Conservation (phyloP, 2,888 invertebrate genomes). For the Elegia similella region DNA sequence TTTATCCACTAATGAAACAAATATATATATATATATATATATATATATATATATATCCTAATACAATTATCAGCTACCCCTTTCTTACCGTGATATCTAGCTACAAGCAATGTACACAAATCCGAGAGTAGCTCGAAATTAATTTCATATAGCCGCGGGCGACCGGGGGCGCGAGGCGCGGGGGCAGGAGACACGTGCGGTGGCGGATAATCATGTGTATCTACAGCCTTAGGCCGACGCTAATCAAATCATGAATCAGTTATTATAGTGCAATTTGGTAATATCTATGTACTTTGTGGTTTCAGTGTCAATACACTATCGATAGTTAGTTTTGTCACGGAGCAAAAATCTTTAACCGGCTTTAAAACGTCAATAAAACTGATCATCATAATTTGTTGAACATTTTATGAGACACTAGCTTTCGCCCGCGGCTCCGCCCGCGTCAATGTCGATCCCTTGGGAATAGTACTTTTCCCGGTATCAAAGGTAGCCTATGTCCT, state of each 20-base stretch:
- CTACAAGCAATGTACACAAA: conserved; percentile 67
- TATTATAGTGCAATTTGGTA: conserved; percentile 8
- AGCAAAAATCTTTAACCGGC: too few relatives aligned
- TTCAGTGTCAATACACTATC: background rate
- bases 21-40: background rate
- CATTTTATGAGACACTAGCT: too few relatives aligned
- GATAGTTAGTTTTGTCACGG: background rate
- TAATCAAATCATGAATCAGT: conserved; percentile 18
- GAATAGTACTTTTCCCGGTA: too few relatives aligned
- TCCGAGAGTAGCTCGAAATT: conserved; percentile 67
- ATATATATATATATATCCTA: background rate
- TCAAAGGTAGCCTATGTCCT: too few relatives aligned
- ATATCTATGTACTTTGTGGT: background rate
- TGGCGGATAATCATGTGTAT: conserved; percentile 44
- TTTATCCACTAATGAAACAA: too few relatives aligned
- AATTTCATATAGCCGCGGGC: conserved; percentile 71
- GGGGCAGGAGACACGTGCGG: conserved; percentile 56
- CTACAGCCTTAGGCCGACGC: conserved; percentile 39
- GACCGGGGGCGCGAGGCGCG: conserved; percentile 27
- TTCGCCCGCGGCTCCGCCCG: too few relatives aligned
- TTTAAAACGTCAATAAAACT: too few relatives aligned
- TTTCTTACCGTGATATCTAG: conserved; percentile 34
- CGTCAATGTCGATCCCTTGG: too few relatives aligned
- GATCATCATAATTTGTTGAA: too few relatives aligned
- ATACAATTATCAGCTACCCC: conserved; percentile 38